Evolutionary conservation across 23 tunicate genomes (phyloP), one percentile per base, ranked within the genome.

Genomic region (Ascidia mentula): DNA sequence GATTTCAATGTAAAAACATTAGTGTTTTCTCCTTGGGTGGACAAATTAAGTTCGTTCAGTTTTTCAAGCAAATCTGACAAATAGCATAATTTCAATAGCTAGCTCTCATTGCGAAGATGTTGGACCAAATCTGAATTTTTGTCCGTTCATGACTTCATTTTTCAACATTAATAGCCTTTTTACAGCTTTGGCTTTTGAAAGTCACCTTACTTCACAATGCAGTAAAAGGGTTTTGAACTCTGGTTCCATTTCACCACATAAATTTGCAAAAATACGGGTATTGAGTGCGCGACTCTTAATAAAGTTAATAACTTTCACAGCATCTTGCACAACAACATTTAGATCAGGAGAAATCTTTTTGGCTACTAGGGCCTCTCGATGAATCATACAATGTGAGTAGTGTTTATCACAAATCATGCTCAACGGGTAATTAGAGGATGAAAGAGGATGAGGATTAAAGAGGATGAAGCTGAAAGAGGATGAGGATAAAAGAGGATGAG

Each of bases 31-130:
- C 86, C 80, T 82, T 82, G 86, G 46, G 74, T 37, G 80, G 40
- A 82, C 86, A 73, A 73, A 74, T 82, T 82, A 46, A 82, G 87
- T 74, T 82, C 33, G 46, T 74, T 82, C 45, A 82, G 80, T 34
- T 82, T 82, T 82, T 82, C 73, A 74, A 74, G 80, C 80, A 82
- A 53, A 82, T 82, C 87, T 82, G 87, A 82, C 35, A 82, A 82
- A 82, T 74, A 74, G 46, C 80, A 82, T 75, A 74, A 82, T 74
- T 82, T 82, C 80, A 74, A 74, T 42, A 82, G 35, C 87, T 73
- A 82, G 73, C 36, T 59, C 0, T 74, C 73, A 36, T 82, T 75
- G 87, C 53, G 80, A 82, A 82, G 20, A 82, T 82, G 80, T 46
- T 40, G 46, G 46, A 82, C 73, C 87, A 75, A 82, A 7, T 82